A percentile compares a stretch with the other conserved stretches of the same genome.
phyloP scores from a whole-genome alignment of 2,888 invertebrate species.

The Eilema griseolum region DNA sequence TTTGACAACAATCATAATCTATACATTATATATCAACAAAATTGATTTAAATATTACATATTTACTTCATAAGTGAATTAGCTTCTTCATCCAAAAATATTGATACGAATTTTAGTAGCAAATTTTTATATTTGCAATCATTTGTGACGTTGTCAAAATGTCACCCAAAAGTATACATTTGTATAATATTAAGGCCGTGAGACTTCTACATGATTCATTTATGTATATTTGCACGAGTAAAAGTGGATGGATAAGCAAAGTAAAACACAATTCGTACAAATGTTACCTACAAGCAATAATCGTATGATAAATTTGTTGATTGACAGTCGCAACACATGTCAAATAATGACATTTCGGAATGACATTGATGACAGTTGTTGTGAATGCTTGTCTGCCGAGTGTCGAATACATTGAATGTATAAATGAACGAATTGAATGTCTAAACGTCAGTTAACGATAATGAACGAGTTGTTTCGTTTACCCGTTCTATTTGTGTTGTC shows the following conservation, averaged over 20 bases:
- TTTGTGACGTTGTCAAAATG: slow-evolving; percentile 24
- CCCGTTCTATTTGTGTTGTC: slow-evolving; percentile 5
- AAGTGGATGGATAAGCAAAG: slow-evolving; percentile 66
- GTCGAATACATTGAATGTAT: slow-evolving; percentile 40
- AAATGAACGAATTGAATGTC: not conserved
- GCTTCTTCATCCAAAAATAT: not conserved
- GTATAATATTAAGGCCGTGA: slow-evolving; percentile 54
- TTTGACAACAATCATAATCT: slow-evolving; percentile 18
- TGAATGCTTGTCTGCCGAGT: slow-evolving; percentile 35
- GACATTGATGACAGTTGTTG: slow-evolving; percentile 33
- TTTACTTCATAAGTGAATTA: not conserved
- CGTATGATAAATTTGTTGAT: slow-evolving; percentile 52
- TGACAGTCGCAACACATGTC: slow-evolving; percentile 40
- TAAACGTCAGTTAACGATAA: not conserved
- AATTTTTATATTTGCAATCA: not conserved
- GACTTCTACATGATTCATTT: slow-evolving; percentile 64
- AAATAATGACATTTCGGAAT: slow-evolving; percentile 20
- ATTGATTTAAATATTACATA: slow-evolving; percentile 9
- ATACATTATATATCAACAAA: slow-evolving; percentile 20
- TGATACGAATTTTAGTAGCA: not conserved
- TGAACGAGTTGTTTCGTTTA: not conserved
- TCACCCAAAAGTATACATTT: slow-evolving; percentile 37
- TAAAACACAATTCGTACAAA: slow-evolving; percentile 58
- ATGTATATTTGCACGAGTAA: slow-evolving; percentile 53
- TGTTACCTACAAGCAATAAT: slow-evolving; percentile 62